phyloP scores from a whole-genome alignment of 2,797 vertebrate species.

The Pipistrellus pipistrellus region DNA sequence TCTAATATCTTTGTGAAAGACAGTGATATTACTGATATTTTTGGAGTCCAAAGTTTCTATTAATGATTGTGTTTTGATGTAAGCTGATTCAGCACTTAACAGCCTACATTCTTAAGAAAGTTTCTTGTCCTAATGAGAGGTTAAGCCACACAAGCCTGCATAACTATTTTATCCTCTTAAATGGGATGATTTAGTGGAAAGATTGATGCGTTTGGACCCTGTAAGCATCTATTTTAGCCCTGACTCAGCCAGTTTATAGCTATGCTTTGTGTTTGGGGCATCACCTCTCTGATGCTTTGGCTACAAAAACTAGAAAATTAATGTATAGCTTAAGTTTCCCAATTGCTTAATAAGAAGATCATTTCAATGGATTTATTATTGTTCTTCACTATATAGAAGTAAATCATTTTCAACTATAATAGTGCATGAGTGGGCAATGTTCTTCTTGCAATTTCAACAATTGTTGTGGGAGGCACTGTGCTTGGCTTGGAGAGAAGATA shows the following conservation, averaged over 20 bases:
- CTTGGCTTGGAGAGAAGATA: neutral
- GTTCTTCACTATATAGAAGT: no score
- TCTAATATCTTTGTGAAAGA: neutral
- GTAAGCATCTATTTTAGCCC: neutral
- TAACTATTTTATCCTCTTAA: neutral
- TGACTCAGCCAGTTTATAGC: neutral
- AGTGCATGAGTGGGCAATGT: fast-evolving
- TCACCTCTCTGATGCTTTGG: neutral
- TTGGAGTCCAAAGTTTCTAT: neutral
- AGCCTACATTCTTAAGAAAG: neutral
- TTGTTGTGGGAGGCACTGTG: neutral
- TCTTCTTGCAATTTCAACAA: neutral
- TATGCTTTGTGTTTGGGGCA: neutral
- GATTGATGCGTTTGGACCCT: neutral
- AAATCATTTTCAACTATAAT: neutral
- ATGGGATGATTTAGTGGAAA: neutral
- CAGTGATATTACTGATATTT: neutral
- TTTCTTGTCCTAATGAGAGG: neutral
- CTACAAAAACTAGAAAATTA: slow-evolving; percentile 6
- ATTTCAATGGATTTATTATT: no score
- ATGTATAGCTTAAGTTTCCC: neutral
- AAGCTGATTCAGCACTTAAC: neutral
- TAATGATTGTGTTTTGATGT: neutral
- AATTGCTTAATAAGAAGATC: neutral
- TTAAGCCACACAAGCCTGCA: neutral